Percentiles rank a stretch among this genome's conserved stretches.
Conservation (phyloP, 2,888 invertebrate species). For the Branchipolynoe longqiensis region DNA sequence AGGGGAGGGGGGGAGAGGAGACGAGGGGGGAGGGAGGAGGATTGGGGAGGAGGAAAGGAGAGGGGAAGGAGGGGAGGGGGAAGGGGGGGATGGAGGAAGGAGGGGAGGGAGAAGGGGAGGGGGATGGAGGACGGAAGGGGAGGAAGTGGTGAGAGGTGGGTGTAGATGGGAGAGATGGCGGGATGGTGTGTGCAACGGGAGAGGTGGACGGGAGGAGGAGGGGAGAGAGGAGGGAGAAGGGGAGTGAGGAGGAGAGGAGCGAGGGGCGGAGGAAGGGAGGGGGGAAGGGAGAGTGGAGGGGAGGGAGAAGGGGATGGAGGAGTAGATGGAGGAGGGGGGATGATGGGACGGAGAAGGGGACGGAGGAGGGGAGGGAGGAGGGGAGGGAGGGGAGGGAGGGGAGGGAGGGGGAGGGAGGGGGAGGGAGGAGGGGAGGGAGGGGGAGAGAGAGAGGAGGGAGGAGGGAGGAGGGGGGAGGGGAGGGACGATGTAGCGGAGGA, state of each 20-base stretch:
- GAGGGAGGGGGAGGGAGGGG: background rate
- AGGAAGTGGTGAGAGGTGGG: no score
- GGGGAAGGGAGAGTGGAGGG: background rate
- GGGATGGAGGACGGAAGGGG: no score
- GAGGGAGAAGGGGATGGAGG: background rate
- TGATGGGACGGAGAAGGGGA: background rate
- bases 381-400: background rate
- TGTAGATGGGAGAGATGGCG: background rate
- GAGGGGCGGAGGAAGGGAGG: background rate
- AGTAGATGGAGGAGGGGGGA: background rate
- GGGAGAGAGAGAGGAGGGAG: background rate
- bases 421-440: conserved; percentile 12
- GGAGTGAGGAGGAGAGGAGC: background rate
- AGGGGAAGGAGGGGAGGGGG: no score
- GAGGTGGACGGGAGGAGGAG: background rate
- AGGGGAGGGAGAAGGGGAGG: no score
- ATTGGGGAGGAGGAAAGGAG: no score
- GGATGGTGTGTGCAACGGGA: background rate
- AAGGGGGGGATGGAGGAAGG: no score
- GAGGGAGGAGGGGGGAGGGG: background rate
- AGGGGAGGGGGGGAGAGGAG: no score
- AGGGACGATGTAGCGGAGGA: background rate
- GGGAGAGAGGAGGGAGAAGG: background rate
- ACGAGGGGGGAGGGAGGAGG: no score
- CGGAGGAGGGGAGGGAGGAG: background rate